phyloP scores from a whole-genome alignment of 92 coral and sea anemone species.

The Parazoanthus atlanticus region DNA sequence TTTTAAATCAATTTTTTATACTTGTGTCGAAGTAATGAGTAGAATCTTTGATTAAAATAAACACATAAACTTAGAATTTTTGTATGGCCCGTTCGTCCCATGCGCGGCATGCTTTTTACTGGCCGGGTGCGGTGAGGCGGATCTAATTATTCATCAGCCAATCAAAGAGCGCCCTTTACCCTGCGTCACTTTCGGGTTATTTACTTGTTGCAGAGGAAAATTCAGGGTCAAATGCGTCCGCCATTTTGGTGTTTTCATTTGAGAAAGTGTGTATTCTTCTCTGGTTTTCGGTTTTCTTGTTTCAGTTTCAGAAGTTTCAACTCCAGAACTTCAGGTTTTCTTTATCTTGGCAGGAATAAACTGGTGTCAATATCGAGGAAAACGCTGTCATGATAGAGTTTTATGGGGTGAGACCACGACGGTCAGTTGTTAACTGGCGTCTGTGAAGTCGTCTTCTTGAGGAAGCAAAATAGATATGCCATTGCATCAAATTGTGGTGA shows the following conservation, averaged over 20 bases:
- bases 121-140: conserved; percentile 43
- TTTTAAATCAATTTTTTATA: no score
- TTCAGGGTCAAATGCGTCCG: conserved; percentile 3
- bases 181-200: conserved; percentile 39
- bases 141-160: conserved; percentile 42
- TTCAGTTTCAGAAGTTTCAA: background rate
- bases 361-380: background rate
- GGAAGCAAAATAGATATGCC: conserved; percentile 71
- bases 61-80: no score
- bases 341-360: background rate
- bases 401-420: conserved; percentile 6
- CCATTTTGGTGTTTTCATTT: conserved; percentile 28
- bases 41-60: no score
- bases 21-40: no score
- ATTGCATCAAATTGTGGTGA: conserved; percentile 88
- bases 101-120: background rate
- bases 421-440: conserved; percentile 12
- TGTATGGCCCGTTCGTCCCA: no score
- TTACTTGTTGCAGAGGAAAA: conserved; percentile 27
- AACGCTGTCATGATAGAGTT: background rate
- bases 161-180: conserved; percentile 1
- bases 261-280: background rate
- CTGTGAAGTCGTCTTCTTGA: conserved; percentile 40
- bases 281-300: conserved; percentile 10
- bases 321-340: background rate